Evolutionary conservation across 1,140 invertebrate genomes (phyloP), one percentile per base, ranked within the genome.

Genomic region (Drosophila serrata): DNA sequence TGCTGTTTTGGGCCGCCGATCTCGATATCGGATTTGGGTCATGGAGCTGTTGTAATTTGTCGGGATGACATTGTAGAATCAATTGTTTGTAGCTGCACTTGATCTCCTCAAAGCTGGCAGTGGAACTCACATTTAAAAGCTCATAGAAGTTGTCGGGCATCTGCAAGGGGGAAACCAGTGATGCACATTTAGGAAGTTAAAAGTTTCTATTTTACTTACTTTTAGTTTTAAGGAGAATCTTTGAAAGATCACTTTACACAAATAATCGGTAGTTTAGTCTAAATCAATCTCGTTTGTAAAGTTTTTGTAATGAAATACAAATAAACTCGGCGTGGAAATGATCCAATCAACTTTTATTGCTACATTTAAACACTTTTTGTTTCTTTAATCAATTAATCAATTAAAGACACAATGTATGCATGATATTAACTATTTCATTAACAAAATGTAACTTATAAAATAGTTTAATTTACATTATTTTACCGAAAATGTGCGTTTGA

Each of bases 51-150:
- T 72, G 81, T 69, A 92, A 76, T 92, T 92, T 92, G 86, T 92
- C 91, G 49, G 91, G 91, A 92, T 92, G 91, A 90, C 85, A 92
- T 87, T 90, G 88, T 87, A 92, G 70, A 85, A 92, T 91, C 80
- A 92, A 84, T 80, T 91, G 85, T 43, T 92, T 92, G 77, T 92
- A 92, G 81, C 82, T 92, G 39, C 63, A 48, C 53, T 91, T 92
- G 56, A 92, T 79, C 78, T 92, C 88, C 35, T 92, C 91, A 39
- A 85, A 75, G 9, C 65, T 85, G 55, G 91, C 91, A 35, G 56
- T 85, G 55, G 85, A 39, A 7, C 45, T 11, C 19, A 73, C 74
- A 51, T 92, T 79, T 6, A 92, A 75, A 22, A 90, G 74, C 51
- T 92, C 86, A 77, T 92, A 92, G 58, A 79, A 92, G 77, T 84